Conservation (phyloP, 2,797 vertebrate species). For the Aplochiton taeniatus region DNA sequence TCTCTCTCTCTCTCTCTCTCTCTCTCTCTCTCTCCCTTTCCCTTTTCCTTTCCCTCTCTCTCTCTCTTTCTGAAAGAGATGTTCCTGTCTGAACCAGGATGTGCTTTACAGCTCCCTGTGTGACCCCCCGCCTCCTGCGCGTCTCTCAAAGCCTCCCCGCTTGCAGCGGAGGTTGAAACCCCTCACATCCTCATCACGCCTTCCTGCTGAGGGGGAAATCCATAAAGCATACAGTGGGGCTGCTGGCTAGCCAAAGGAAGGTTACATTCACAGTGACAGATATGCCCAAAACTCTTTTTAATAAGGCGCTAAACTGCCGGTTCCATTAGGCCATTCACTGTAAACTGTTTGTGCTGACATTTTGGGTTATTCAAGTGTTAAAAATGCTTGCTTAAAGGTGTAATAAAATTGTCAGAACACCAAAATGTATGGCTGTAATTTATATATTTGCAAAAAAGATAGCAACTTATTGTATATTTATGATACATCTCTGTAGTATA, state of each 20-base stretch:
- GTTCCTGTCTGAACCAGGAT: conserved; percentile 83
- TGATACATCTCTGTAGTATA: too few species aligned
- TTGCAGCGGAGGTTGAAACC: not conserved
- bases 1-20: conserved; percentile 73
- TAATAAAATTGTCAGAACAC: too few species aligned
- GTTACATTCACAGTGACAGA: not conserved
- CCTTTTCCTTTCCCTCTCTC: conserved; percentile 64
- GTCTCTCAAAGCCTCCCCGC: not conserved
- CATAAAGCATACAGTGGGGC: conserved; percentile 79
- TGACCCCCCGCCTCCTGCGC: conserved; percentile 23
- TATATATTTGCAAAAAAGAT: too few species aligned
- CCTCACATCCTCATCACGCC: conserved; percentile 47
- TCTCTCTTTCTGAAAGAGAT: conserved; percentile 77
- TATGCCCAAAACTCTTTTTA: too few species aligned
- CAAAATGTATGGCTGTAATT: too few species aligned
- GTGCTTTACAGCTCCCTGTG: conserved; percentile 84
- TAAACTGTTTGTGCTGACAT: too few species aligned
- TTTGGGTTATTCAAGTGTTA: too few species aligned
- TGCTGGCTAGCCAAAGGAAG: conserved; percentile 78
- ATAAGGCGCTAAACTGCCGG: too few species aligned
- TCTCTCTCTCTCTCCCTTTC: conserved; percentile 37
- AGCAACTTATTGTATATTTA: too few species aligned
- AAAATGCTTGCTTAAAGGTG: too few species aligned
- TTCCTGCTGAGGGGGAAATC: conserved; percentile 75
- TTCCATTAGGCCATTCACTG: too few species aligned